Base-by-base conservation (phyloP, 1,140 invertebrate species). In the Berghia stephanieae region DNA sequence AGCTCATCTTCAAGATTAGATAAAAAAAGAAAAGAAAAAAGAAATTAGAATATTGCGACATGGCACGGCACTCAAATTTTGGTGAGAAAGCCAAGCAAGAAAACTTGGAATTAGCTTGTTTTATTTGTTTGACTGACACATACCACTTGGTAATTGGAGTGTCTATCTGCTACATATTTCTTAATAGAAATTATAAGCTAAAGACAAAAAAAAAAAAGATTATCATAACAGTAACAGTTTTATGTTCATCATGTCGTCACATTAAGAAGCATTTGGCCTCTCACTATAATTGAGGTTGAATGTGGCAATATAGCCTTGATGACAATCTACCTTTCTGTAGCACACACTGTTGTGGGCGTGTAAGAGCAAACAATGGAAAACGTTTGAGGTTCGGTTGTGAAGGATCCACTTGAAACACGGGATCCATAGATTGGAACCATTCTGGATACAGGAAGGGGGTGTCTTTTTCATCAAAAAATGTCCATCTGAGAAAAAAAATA, bases 401-500 rank as follows among this genome's bases (percentile, higher is more conserved):
- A 13, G 85, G 44, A 31, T 83, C 78, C 18, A 81, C 82, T 38
- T 79, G 75, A 80, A 86, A 86, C n/a, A 82, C 79, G 16, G 86
- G 86, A 73, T 88, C 86, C 71, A 84, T 77, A 18, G 80, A 82
- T 43, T 83, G 68, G 10, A 80, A 40, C 74, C 84, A 86, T 34
- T 78, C 44, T 34, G 86, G 86, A 70, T 87, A 86, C 43, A 88
- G 74, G 57, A 80, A 77, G 13, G 84, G 73, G 27, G 72, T 44
- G 72, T 84, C 84, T 40, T 78, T 67, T 21, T 66, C 68, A 36
- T 77, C 68, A 76, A 84, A 88, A 63, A 88, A 87, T 52, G 79
- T 79, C 86, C 86, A 88, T 71, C 85, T 86, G 70, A 18, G 82
- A 78, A 55, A 80, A 31, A 66, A 8, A 72, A 44, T 1, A 24